These are phyloP conservation scores for Lasiurus cinereus DNA, from an alignment of 2,113 vertebrate species.

Conservation along the genomic window DNA sequence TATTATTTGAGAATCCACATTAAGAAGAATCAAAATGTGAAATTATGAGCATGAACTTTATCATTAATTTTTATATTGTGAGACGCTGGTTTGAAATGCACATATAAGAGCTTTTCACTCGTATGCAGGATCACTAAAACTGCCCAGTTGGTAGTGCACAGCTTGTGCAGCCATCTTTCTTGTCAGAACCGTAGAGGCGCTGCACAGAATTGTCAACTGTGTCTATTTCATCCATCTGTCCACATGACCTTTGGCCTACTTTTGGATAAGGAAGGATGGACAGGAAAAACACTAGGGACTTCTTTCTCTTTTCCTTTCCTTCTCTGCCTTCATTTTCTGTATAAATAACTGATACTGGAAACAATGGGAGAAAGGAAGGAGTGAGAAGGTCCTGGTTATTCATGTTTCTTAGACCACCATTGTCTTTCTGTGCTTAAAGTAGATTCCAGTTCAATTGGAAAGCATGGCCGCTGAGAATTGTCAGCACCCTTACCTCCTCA, in stretches of 20 bases:
- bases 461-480: neutral
- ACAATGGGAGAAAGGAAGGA: neutral
- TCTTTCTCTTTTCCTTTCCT: neutral
- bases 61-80: neutral
- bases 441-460: neutral
- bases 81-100: neutral
- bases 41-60: constrained; percentile 14
- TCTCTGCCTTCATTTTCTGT: neutral
- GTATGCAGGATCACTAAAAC: neutral
- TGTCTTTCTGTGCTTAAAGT: neutral
- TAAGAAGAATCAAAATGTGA: constrained; percentile 18
- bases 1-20: neutral
- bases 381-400: neutral
- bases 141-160: neutral
- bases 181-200: neutral
- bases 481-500: neutral
- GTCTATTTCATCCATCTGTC: neutral
- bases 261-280: neutral
- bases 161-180: neutral
- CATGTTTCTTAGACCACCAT: neutral
- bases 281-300: neutral
- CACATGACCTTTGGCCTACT: neutral
- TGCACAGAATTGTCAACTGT: neutral
- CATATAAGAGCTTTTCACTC: neutral
- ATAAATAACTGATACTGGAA: neutral